A percentile compares a stretch with the other conserved stretches of the same genome.
phyloP scores from a whole-genome alignment of 1,140 invertebrate species.

The Drosophila watanabei region DNA sequence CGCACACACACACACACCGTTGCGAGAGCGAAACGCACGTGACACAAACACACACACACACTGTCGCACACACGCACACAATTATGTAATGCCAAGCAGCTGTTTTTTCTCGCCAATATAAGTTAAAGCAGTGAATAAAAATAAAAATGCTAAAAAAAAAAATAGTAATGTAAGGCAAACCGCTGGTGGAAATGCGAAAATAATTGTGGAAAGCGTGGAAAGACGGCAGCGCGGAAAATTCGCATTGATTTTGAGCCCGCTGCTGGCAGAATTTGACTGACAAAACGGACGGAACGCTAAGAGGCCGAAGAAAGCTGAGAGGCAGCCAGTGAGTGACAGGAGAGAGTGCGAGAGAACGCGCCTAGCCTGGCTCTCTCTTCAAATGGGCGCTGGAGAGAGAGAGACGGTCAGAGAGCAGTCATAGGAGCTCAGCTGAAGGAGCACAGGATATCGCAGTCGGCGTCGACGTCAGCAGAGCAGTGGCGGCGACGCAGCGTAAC shows the following conservation, averaged over 20 bases:
- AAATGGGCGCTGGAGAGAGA: background rate
- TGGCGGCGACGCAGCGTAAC: slow-evolving; percentile 15
- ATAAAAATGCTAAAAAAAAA: background rate
- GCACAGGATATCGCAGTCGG: slow-evolving; percentile 24
- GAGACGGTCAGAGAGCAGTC: background rate
- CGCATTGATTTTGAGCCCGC: slow-evolving; percentile 42
- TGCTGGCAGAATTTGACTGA: slow-evolving; percentile 42
- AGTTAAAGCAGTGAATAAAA: slow-evolving; percentile 17
- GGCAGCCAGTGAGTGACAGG: background rate
- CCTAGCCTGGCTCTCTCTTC: background rate
- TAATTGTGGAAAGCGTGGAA: slow-evolving; percentile 23
- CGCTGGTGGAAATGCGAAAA: slow-evolving; percentile 12
- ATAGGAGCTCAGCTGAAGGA: slow-evolving; percentile 25
- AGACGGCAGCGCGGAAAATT: slow-evolving; percentile 39
- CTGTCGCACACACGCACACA: slow-evolving; percentile 6
- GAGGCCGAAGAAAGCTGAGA: slow-evolving; percentile 19
- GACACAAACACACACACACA: slow-evolving; percentile 22
- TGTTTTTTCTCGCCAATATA: slow-evolving; percentile 25
- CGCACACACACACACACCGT: slow-evolving; percentile 14
- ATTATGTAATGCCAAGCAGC: slow-evolving; percentile 68
- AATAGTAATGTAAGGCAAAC: slow-evolving; percentile 2
- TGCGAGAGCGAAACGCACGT: slow-evolving; percentile 28
- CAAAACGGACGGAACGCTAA: slow-evolving; percentile 7
- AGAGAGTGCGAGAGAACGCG: background rate
- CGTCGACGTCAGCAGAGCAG: slow-evolving; percentile 5